These are phyloP conservation scores for Habrosyne pyritoides DNA, from an alignment of 2,888 invertebrate species.

Conservation along the genomic window DNA sequence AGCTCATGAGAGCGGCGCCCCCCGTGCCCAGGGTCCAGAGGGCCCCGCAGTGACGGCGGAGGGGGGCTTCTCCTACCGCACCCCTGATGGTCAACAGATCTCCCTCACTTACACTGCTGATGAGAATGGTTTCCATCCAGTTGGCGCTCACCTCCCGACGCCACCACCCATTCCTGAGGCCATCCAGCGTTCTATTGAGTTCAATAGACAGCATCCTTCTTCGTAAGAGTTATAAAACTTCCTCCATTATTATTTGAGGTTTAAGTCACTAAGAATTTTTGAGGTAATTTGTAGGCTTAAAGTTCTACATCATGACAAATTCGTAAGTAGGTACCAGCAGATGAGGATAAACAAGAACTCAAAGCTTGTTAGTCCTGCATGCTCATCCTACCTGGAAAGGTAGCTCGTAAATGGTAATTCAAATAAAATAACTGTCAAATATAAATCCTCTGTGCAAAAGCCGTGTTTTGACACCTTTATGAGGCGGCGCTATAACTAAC, in stretches of 20 bases:
- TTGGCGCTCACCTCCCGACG: slow-evolving; percentile 83
- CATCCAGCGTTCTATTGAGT: slow-evolving; percentile 79
- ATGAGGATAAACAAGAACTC: not conserved
- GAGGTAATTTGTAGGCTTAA: no score
- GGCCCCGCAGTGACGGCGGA: slow-evolving; percentile 84
- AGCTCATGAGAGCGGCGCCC: slow-evolving; percentile 83
- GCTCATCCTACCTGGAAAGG: not conserved
- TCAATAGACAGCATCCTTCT: slow-evolving; percentile 62
- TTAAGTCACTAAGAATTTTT: no score
- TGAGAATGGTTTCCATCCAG: slow-evolving; percentile 88
- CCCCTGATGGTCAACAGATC: slow-evolving; percentile 86
- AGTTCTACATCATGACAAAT: not conserved
- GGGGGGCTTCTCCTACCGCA: slow-evolving; percentile 86
- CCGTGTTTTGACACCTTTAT: no score
- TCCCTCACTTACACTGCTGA: slow-evolving; percentile 87
- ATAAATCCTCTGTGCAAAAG: not conserved
- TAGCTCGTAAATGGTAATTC: no score
- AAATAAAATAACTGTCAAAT: not conserved
- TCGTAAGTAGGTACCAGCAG: not conserved
- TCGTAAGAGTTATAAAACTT: slow-evolving; percentile 40
- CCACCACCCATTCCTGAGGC: slow-evolving; percentile 85
- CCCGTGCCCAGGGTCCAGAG: slow-evolving; percentile 83
- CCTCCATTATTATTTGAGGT: not conserved
- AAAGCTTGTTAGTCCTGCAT: not conserved
- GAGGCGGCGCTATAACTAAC: no score